Evolutionary conservation across 2,113 vertebrate genomes (phyloP), one percentile per base, ranked within the genome.

Genomic region (Pachyramphus minor): DNA sequence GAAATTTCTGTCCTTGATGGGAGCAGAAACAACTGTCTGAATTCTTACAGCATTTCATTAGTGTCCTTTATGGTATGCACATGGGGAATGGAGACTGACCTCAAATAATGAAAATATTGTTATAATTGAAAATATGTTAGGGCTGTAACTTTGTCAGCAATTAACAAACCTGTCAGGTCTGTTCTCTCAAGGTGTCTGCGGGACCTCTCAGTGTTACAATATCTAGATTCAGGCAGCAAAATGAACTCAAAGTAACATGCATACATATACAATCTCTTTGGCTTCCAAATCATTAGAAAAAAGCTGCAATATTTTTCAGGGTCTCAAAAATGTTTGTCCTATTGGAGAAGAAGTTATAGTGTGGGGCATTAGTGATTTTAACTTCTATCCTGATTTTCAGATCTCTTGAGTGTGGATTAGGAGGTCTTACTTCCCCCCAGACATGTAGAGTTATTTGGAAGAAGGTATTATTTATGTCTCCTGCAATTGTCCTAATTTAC

Each of bases 1-100:
- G 69, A 93, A 56, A 63, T 75, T 95, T 94, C 80, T 96, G 89
- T 80, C 80, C 79, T 72, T 91, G 76, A 59, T 69, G 84, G 72
- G 84, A 96, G 55, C 42, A 94, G 63, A 76, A 95, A 53, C 47
- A 84, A 74, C 59, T 60, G n/a, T 52, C 73, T 91, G 84, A 93
- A 87, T 94, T 77, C 64, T 79, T 23, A 20, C 45, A 56, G 28
- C 4, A 2, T 95, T 94, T 80, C 56, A 18, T 87, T 84, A 83
- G 42, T 74, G 55, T 90, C 92, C 63, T 77, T 93, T 79, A 44
- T 13, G 13, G 35, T 67, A 37, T 63, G 52, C 21, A 18, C 2
- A 5, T 56, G n/a, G n/a, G 45, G 39, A 77, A 63, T 37, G 33
- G 33, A 75, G 76, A 16, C 63, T 80, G 68, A 72, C 55, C 64